A percentile compares a stretch with the other conserved stretches of the same genome.
Evolutionary conservation across 2,888 invertebrate genomes (phyloP).

Genomic region (Steromphala cineraria): DNA sequence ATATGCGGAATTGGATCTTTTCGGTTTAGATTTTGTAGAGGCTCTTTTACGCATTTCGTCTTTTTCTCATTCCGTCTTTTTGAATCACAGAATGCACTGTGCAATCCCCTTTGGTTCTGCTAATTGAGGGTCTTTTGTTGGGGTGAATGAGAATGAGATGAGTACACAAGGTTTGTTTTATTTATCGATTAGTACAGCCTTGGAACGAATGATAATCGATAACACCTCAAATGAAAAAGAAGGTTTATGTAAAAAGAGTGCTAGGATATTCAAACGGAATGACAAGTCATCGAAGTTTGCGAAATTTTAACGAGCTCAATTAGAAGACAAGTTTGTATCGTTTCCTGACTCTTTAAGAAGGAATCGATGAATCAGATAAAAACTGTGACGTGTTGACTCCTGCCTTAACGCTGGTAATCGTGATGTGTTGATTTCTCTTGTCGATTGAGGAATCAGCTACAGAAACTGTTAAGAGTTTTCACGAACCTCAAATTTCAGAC

Average conservation of each 20-base stretch:
- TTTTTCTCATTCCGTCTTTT: not conserved
- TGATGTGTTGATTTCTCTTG: too few relatives aligned
- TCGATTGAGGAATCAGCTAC: too few relatives aligned
- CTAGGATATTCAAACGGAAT: not conserved
- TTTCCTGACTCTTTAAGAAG: too few relatives aligned
- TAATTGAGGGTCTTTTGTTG: not conserved
- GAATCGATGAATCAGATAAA: too few relatives aligned
- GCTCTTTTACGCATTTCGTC: not conserved
- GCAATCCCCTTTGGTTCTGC: not conserved
- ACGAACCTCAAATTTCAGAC: too few relatives aligned
- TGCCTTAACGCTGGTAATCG: too few relatives aligned
- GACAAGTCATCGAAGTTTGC: not conserved
- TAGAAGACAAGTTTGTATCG: too few relatives aligned
- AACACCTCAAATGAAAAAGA: not conserved
- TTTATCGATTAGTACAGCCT: not conserved
- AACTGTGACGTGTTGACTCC: too few relatives aligned
- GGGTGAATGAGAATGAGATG: not conserved
- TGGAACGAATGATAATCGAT: not conserved
- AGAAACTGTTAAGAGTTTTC: too few relatives aligned
- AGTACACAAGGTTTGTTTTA: not conserved
- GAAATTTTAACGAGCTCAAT: too few relatives aligned
- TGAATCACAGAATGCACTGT: not conserved
- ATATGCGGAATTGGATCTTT: not conserved
- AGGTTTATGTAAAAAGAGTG: not conserved
- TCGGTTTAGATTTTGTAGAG: not conserved